These are phyloP conservation scores for Ptilodon capucinus DNA, from an alignment of 2,888 invertebrate genomes.

Conservation along the genomic window DNA sequence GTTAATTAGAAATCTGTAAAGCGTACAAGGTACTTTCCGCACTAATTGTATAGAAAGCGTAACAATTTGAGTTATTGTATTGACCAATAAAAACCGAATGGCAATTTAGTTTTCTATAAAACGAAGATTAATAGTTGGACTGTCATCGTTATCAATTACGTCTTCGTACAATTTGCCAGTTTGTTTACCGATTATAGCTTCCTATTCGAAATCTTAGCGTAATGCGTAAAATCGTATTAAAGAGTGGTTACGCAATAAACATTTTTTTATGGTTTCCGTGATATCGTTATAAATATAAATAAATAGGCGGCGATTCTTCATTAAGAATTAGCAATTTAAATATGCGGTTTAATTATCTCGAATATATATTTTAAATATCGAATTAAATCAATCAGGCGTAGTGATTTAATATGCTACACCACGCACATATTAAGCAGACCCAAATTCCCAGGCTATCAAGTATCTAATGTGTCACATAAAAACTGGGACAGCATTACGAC, in stretches of 20 bases:
- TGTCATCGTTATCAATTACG: slow-evolving; percentile 20
- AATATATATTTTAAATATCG: too few species aligned
- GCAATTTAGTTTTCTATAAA: slow-evolving; percentile 17
- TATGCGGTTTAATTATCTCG: slow-evolving; percentile 26
- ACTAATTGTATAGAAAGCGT: slow-evolving; percentile 20
- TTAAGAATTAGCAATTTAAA: slow-evolving; percentile 37
- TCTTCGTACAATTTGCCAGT: slow-evolving; percentile 6
- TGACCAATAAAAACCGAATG: slow-evolving; percentile 19
- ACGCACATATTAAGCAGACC: background rate
- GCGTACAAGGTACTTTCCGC: background rate
- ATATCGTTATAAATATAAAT: slow-evolving; percentile 14
- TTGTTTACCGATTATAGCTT: slow-evolving; percentile 11
- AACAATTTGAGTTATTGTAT: slow-evolving; percentile 15
- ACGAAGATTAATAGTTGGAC: slow-evolving; percentile 19
- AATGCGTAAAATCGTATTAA: slow-evolving; percentile 7
- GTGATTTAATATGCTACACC: background rate
- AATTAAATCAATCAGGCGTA: background rate
- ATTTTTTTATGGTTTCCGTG: slow-evolving; percentile 27
- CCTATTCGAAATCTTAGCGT: slow-evolving; percentile 17
- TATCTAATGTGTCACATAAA: slow-evolving; percentile 2
- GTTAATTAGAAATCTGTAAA: background rate
- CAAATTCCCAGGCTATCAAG: background rate
- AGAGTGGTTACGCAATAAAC: slow-evolving; percentile 23
- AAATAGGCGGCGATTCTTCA: slow-evolving; percentile 13
- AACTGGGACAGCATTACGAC: slow-evolving; percentile 16